Percentiles rank a stretch among this genome's conserved stretches.
phyloP scores from a whole-genome alignment of 1,140 invertebrate species.

The Drosophila rufa region DNA sequence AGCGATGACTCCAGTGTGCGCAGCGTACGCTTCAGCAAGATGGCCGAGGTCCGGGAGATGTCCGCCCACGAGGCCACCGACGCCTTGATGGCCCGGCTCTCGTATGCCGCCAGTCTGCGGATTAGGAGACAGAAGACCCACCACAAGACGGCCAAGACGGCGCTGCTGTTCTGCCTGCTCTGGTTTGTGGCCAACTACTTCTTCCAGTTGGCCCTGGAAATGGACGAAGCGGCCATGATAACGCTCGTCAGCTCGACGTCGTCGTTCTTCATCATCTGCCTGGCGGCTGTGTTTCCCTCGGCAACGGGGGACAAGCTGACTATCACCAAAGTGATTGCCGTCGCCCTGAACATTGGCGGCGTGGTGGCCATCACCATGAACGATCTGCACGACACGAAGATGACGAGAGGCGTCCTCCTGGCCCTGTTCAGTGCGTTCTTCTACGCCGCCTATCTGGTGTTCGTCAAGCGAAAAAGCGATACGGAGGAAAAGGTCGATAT shows the following conservation, averaged over 20 bases:
- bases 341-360: conserved; percentile 91
- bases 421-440: conserved; percentile 93
- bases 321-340: conserved; percentile 92
- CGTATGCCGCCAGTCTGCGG: conserved; percentile 92
- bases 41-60: conserved; percentile 94
- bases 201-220: conserved; percentile 91
- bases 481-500: conserved; percentile 95
- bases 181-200: conserved; percentile 87
- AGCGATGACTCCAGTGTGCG: conserved; percentile 92
- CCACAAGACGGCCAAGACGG: conserved; percentile 90
- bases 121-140: conserved; percentile 86
- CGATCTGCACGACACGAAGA: conserved; percentile 87
- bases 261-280: conserved; percentile 92
- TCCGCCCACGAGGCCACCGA: conserved; percentile 93
- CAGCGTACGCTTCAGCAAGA: conserved; percentile 93
- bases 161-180: conserved; percentile 91
- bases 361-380: conserved; percentile 91
- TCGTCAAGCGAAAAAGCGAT: conserved; percentile 92
- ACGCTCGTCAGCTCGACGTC: conserved; percentile 93
- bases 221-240: conserved; percentile 91
- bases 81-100: conserved; percentile 92
- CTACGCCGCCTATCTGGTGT: conserved; percentile 94
- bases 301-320: conserved; percentile 92
- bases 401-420: conserved; percentile 91
- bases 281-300: conserved; percentile 93